Evolutionary conservation across 2,888 invertebrate species (phyloP).

Genomic region (Rhagonycha fulva): DNA sequence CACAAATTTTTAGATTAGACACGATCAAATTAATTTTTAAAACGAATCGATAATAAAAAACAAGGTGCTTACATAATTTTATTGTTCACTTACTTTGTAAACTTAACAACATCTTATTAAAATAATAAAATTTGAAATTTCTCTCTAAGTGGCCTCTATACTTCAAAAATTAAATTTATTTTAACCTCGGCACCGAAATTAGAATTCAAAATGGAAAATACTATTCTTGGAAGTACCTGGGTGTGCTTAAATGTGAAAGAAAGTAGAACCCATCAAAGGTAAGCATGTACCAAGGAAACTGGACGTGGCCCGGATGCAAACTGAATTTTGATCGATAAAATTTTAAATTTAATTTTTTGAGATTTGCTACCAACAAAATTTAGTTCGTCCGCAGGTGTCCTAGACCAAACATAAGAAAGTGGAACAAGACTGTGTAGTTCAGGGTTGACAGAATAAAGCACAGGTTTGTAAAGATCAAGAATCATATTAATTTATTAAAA

Average conservation of each 20-base stretch:
- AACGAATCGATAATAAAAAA: slow-evolving; percentile 12
- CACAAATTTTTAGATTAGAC: slow-evolving; percentile 7
- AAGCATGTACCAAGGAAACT: not conserved
- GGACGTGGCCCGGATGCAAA: no score
- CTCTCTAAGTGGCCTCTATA: not conserved
- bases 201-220: not conserved
- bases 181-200: not conserved
- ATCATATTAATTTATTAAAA: no score
- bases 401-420: no score
- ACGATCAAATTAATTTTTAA: not conserved
- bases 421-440: no score
- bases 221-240: not conserved
- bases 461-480: no score
- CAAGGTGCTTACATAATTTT: slow-evolving; percentile 25
- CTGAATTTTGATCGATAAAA: no score
- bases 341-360: no score
- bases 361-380: no score
- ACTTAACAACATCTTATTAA: slow-evolving; percentile 17
- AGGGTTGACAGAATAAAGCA: no score
- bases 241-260: not conserved
- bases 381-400: no score
- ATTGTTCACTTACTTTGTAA: slow-evolving; percentile 14
- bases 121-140: slow-evolving; percentile 6
- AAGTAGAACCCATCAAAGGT: not conserved
- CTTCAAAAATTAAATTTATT: not conserved